Evolutionary conservation across 2,888 invertebrate species (phyloP).

Genomic region (Aphidius colemani): DNA sequence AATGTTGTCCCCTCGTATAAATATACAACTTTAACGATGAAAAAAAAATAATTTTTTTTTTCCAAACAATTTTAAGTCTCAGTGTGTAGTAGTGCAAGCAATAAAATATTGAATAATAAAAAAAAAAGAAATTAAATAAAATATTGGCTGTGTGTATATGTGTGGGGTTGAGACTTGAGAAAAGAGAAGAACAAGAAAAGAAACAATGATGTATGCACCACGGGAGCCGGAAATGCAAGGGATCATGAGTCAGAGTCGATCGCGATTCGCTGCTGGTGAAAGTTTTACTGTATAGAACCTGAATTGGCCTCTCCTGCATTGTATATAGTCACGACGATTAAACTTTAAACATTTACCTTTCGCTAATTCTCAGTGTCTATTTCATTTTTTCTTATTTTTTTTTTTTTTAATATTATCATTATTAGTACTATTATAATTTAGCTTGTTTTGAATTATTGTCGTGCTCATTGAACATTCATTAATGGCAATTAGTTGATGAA

Average conservation of each 20-base stretch:
- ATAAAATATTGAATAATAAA: no score
- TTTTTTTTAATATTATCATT: background rate
- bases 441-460: constrained; percentile 21
- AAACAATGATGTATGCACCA: constrained; percentile 16
- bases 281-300: constrained; percentile 21
- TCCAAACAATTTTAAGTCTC: no score
- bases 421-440: background rate
- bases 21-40: no score
- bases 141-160: constrained; percentile 16
- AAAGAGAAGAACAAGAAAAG: background rate
- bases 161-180: background rate
- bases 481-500: constrained; percentile 55
- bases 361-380: constrained; percentile 2
- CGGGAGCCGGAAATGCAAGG: constrained; percentile 21
- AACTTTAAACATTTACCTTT: constrained; percentile 12
- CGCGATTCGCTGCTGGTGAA: constrained; percentile 27
- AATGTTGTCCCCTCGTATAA: no score
- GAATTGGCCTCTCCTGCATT: constrained; percentile 19
- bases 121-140: constrained; percentile 16
- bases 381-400: constrained; percentile 1
- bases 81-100: no score
- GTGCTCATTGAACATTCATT: constrained; percentile 39
- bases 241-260: constrained; percentile 28
- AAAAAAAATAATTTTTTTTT: no score
- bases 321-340: constrained; percentile 11